Base-by-base conservation (phyloP, 2,888 invertebrate genomes). In the Erannis defoliaria region DNA sequence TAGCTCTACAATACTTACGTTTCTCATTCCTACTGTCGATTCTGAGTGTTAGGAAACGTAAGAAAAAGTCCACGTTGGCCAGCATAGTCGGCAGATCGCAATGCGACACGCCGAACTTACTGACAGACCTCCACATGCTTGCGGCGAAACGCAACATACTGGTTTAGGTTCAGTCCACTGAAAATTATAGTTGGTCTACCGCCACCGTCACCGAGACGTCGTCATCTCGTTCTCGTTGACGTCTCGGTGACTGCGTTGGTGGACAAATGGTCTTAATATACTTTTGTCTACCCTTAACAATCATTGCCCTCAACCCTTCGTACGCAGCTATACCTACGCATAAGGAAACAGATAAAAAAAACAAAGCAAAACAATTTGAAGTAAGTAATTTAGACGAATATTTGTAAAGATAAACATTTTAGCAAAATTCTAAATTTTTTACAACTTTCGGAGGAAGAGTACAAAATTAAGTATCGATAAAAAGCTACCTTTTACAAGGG, bases 11-110 rank as follows among this genome's bases (percentile, higher is more conserved):
- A 18, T n/a, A 74, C 75, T 73, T 73, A 85, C 85, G 68, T 57
- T 71, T 76, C 12, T 70, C 72, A 49, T 77, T 70, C 5, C 74
- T 67, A 2, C 51, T 67, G 56, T 84, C 80, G 23, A 86, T 71
- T 55, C 81, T 80, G 0, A 87, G 70, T 0, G 79, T 73, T 1
- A 84, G 59, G 0, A 65, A 54, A 35, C 82, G 64, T 10, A 86
- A 68, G 60, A 86, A 58, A 10, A 64, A 38, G 4, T 74, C 72
- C 0, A 81, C 71, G 49, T 86, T 86, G 50, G 72, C 73, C 6
- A 86, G 12, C 80, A 85, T 82, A 0, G 80, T 81, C 0, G 81
- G 77, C 12, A 88, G 67, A 33, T 84, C 82, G 42, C 81, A 81
- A 51, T 77, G 73, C 2, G 66, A 63, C 62, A 81, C 23, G 0